These are phyloP conservation scores for Ornithoptera priamus DNA, from an alignment of 2,888 invertebrate species.

Conservation along the genomic window DNA sequence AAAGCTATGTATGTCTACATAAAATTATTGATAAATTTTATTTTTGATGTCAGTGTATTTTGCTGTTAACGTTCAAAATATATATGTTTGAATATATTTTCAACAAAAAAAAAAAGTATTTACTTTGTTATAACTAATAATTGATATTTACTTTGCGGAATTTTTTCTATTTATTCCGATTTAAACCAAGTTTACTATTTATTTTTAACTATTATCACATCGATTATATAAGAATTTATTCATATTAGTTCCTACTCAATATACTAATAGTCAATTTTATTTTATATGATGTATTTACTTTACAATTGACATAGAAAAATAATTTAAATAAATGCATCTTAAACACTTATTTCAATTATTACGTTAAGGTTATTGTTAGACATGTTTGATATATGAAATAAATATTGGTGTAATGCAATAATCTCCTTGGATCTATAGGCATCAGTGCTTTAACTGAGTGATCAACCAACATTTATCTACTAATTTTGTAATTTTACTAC, in stretches of 20 bases:
- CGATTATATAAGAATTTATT: slow-evolving; percentile 15
- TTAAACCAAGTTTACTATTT: neutral
- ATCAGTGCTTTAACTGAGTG: neutral
- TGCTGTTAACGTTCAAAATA: too few relatives aligned
- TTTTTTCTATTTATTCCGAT: neutral
- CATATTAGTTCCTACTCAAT: slow-evolving; percentile 20
- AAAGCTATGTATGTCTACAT: neutral
- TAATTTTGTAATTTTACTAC: neutral
- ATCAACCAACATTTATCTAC: neutral
- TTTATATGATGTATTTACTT: slow-evolving; percentile 1
- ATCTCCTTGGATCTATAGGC: neutral
- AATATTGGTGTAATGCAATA: slow-evolving; percentile 5
- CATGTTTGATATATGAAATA: neutral
- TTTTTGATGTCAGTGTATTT: too few relatives aligned
- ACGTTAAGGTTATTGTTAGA: slow-evolving; percentile 7
- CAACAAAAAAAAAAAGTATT: neutral
- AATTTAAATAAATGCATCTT: slow-evolving; percentile 1
- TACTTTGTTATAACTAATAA: neutral
- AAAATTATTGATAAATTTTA: too few relatives aligned
- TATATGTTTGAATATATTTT: neutral
- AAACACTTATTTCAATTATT: slow-evolving; percentile 5
- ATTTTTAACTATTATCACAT: slow-evolving; percentile 7
- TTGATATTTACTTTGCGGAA: neutral
- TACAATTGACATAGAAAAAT: neutral
- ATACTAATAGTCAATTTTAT: neutral